phyloP scores from a whole-genome alignment of 2,113 vertebrate species.

The Lepidothrix coronata region DNA sequence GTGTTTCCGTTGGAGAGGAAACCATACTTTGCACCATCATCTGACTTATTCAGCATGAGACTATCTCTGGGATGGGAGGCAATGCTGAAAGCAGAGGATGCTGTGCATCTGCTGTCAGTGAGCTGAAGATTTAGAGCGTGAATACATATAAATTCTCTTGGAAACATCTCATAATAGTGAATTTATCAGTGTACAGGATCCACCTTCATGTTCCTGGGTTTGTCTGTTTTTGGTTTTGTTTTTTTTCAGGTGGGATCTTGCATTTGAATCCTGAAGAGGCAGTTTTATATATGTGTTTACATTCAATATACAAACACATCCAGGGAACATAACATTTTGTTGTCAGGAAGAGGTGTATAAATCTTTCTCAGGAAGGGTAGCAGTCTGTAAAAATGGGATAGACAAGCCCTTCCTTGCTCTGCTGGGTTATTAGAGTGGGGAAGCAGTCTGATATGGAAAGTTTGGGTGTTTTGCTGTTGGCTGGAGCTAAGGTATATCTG shows the following conservation, averaged over 20 bases:
- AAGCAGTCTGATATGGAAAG: background rate
- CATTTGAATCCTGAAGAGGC: background rate
- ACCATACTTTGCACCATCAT: background rate
- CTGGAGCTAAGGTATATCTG: background rate
- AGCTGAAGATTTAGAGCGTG: background rate
- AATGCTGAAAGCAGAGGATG: background rate
- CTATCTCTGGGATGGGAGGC: background rate
- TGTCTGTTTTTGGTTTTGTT: no score
- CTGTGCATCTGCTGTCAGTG: background rate
- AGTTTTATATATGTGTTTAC: background rate
- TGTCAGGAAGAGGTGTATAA: background rate
- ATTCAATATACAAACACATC: background rate
- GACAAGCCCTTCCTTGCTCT: background rate
- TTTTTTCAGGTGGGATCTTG: background rate
- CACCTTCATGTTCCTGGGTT: background rate
- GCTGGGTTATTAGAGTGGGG: background rate
- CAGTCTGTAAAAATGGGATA: background rate
- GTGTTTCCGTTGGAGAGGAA: background rate
- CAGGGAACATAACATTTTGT: background rate
- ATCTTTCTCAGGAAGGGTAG: background rate
- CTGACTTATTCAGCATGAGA: background rate
- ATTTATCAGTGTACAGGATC: background rate
- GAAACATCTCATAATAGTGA: background rate
- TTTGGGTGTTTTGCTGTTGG: background rate
- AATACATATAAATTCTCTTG: background rate